A percentile compares a stretch with the other conserved stretches of the same genome.
phyloP scores from a whole-genome alignment of 2,113 vertebrate genomes.

The Boleophthalmus pectinirostris region DNA sequence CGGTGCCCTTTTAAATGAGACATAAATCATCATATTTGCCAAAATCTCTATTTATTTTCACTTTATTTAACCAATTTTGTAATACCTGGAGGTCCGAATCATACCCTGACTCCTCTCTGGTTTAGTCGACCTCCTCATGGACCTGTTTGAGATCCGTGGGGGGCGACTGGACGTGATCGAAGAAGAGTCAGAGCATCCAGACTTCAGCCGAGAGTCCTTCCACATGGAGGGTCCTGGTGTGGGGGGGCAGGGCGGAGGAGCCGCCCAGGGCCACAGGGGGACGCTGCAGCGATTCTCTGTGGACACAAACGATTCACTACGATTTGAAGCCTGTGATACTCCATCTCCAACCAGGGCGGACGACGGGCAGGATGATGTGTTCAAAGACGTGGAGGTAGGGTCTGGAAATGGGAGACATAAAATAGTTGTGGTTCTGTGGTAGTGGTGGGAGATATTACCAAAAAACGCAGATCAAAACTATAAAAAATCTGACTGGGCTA shows the following conservation, averaged over 20 bases:
- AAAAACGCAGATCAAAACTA: no score
- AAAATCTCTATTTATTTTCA: no score
- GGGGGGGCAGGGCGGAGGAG: slow-evolving; percentile 21
- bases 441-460: no score
- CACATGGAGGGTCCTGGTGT: slow-evolving; percentile 48
- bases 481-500: no score
- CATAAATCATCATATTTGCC: no score
- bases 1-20: no score
- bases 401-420: not conserved
- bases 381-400: slow-evolving; percentile 49
- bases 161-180: slow-evolving; percentile 78
- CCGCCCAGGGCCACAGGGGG: slow-evolving; percentile 14
- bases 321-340: slow-evolving; percentile 57
- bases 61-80: not conserved
- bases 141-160: slow-evolving; percentile 80
- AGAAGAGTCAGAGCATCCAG: slow-evolving; percentile 71
- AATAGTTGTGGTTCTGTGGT: no score
- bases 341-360: slow-evolving; percentile 41
- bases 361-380: slow-evolving; percentile 50
- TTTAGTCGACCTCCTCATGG: slow-evolving; percentile 61
- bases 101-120: not conserved
- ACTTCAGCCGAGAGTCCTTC: slow-evolving; percentile 62
- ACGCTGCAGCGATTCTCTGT: slow-evolving; percentile 65
- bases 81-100: not conserved
- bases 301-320: slow-evolving; percentile 65